A percentile compares a stretch with the other conserved stretches of the same genome.
Conservation (phyloP, 2,888 invertebrate species). For the Ophonus ardosiacus region DNA sequence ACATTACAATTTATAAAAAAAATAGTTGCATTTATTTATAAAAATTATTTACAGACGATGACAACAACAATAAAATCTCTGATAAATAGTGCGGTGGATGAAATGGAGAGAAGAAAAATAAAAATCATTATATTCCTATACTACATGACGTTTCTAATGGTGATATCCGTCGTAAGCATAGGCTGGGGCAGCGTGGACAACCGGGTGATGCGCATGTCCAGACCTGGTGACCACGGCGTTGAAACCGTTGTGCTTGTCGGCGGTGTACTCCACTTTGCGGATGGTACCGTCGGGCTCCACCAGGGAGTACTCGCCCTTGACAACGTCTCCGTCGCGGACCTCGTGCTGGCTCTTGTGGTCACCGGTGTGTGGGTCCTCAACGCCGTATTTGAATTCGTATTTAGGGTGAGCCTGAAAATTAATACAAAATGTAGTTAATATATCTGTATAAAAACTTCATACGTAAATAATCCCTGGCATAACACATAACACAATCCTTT, state of each 20-base stretch:
- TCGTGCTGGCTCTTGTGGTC: slow-evolving; percentile 57
- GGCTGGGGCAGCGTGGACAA: slow-evolving; percentile 64
- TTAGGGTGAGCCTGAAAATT: slow-evolving; percentile 48
- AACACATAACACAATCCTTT: too few species aligned
- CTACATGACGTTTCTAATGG: slow-evolving; percentile 15
- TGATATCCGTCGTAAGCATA: slow-evolving; percentile 59
- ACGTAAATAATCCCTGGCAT: too few species aligned
- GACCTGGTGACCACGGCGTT: slow-evolving; percentile 58
- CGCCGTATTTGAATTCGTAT: slow-evolving; percentile 60
- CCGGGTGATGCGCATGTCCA: slow-evolving; percentile 68
- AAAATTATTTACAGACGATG: slow-evolving; percentile 43
- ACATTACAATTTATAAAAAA: background rate
- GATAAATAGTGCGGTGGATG: slow-evolving; percentile 27
- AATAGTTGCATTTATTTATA: slow-evolving; percentile 45
- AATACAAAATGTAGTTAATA: too few species aligned
- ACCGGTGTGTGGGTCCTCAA: slow-evolving; percentile 53
- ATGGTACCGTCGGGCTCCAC: slow-evolving; percentile 61
- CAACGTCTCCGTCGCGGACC: slow-evolving; percentile 55
- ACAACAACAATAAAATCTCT: slow-evolving; percentile 44
- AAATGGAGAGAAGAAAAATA: background rate
- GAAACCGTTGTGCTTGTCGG: slow-evolving; percentile 65
- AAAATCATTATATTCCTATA: slow-evolving; percentile 5
- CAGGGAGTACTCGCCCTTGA: slow-evolving; percentile 57
- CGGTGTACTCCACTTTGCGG: slow-evolving; percentile 67
- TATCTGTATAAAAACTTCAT: too few species aligned